These are phyloP conservation scores for Menidia menidia DNA, from an alignment of 2,797 vertebrate species.

Conservation along the genomic window DNA sequence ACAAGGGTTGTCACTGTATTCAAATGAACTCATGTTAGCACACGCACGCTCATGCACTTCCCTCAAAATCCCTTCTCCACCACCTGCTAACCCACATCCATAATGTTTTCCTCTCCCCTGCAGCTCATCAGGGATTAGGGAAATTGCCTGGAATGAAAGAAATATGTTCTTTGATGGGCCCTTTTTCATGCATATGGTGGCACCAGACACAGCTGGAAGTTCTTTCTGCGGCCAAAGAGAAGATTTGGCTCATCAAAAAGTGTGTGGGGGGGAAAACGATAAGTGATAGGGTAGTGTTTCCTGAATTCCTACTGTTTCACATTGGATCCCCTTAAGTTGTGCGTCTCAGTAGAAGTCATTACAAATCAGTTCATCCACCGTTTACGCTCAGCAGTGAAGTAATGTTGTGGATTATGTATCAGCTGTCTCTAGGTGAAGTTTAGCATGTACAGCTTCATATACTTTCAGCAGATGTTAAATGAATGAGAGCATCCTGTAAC, in stretches of 20 bases:
- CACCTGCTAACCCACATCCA: constrained; percentile 82
- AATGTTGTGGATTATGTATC: constrained; percentile 31
- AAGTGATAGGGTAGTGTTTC: constrained; percentile 11
- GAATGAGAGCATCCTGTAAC: constrained; percentile 55
- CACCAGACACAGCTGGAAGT: constrained; percentile 81
- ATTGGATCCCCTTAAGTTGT: constrained; percentile 29
- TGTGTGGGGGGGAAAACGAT: constrained; percentile 33
- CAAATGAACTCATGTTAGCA: constrained; percentile 56
- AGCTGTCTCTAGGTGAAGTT: constrained; percentile 27
- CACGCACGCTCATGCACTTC: constrained; percentile 41
- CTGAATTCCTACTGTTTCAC: constrained; percentile 40
- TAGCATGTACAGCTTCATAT: constrained; percentile 27
- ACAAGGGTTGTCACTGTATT: constrained; percentile 49
- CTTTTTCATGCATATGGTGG: constrained; percentile 83
- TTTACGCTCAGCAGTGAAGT: constrained; percentile 17
- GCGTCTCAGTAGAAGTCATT: constrained; percentile 10
- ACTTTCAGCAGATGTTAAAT: constrained; percentile 62
- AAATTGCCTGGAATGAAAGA: constrained; percentile 87
- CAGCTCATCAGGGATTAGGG: constrained; percentile 86
- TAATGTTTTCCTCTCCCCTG: constrained; percentile 81
- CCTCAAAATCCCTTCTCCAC: constrained; percentile 66
- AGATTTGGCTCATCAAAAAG: constrained; percentile 60
- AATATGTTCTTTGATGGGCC: constrained; percentile 86
- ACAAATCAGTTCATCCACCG: constrained; percentile 20
- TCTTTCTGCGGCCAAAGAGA: constrained; percentile 67